Evolutionary conservation across 1,140 invertebrate species (phyloP).

Genomic region (Riptortus pedestris): DNA sequence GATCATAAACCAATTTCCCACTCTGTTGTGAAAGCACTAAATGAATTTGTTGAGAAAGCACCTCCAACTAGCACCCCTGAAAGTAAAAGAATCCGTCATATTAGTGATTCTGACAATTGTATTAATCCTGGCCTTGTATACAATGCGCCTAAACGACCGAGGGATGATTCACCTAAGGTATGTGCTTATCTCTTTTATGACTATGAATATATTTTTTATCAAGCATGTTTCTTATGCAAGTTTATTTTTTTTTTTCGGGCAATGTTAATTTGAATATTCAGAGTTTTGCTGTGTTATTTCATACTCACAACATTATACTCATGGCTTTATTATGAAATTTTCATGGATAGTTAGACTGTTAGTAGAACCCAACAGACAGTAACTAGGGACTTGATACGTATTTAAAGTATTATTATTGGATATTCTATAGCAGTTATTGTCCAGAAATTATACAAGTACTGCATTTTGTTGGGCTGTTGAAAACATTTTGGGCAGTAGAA

Average conservation of each 20-base stretch:
- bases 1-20: neutral
- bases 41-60: neutral
- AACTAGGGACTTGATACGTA: too few relatives aligned
- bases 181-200: neutral
- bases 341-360: too few relatives aligned
- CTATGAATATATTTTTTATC: neutral
- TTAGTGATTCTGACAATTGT: constrained; percentile 24
- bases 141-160: constrained; percentile 11
- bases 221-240: neutral
- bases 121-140: neutral
- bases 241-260: neutral
- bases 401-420: too few relatives aligned
- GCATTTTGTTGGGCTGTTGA: too few relatives aligned
- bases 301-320: too few relatives aligned
- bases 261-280: neutral
- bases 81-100: constrained; percentile 16
- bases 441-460: too few relatives aligned
- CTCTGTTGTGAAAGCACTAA: neutral
- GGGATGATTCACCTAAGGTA: constrained; percentile 27
- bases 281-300: too few relatives aligned
- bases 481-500: too few relatives aligned
- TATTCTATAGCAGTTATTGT: too few relatives aligned
- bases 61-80: neutral
- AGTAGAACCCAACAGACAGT: too few relatives aligned
- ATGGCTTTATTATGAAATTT: too few relatives aligned